phyloP scores from a whole-genome alignment of 2,888 invertebrate genomes.

The Tipula vernalis region DNA sequence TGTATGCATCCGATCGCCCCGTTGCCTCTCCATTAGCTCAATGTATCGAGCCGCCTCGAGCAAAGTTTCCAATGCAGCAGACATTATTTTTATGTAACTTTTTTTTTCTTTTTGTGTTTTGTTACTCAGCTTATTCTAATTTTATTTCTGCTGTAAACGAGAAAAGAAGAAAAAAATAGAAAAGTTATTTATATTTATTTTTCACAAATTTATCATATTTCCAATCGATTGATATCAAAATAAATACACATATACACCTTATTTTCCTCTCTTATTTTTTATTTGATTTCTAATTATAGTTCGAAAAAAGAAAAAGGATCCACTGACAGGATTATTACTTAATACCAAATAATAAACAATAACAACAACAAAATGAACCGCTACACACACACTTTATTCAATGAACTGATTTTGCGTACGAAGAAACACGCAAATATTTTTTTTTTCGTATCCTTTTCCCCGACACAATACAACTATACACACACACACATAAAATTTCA shows the following conservation, averaged over 20 bases:
- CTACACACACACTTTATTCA: not conserved
- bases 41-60: slow-evolving; percentile 30
- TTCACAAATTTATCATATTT: not conserved
- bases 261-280: too few relatives aligned
- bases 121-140: not conserved
- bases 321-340: not conserved
- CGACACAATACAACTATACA: not conserved
- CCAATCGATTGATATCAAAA: not conserved
- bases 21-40: slow-evolving; percentile 28
- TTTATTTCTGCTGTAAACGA: not conserved
- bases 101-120: not conserved
- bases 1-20: not conserved
- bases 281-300: not conserved
- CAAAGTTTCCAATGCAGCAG: slow-evolving; percentile 26
- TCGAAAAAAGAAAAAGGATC: not conserved
- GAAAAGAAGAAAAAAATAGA: not conserved
- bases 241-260: not conserved
- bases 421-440: not conserved
- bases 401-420: not conserved
- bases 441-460: not conserved
- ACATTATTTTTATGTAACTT: slow-evolving; percentile 21
- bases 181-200: not conserved
- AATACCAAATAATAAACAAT: not conserved
- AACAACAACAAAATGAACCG: not conserved
- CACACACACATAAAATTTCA: not conserved